Evolutionary conservation across 2,797 vertebrate genomes (phyloP).

Genomic region (Australoheros facetus): DNA sequence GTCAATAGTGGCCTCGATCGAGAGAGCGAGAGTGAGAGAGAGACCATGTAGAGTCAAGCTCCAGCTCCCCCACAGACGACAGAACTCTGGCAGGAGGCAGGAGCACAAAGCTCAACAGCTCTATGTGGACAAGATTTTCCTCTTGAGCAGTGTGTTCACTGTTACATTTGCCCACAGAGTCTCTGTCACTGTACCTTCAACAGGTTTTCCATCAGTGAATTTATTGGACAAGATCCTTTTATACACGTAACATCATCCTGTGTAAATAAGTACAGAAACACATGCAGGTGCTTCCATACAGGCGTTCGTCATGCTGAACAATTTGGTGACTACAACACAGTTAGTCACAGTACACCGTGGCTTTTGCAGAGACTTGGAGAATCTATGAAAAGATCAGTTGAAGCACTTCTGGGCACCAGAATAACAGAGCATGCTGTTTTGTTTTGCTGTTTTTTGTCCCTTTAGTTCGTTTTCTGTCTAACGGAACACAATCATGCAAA

Average conservation of each 20-base stretch:
- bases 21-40: constrained; percentile 11
- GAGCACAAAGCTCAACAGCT: constrained; percentile 33
- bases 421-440: not conserved
- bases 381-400: not conserved
- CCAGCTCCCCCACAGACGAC: constrained; percentile 48
- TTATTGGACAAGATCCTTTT: not conserved
- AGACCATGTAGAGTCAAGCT: constrained; percentile 42
- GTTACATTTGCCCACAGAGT: constrained; percentile 25
- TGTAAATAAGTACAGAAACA: not conserved
- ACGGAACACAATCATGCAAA: constrained; percentile 4
- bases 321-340: not conserved
- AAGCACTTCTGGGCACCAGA: not conserved
- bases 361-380: not conserved
- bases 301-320: not conserved
- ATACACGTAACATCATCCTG: not conserved
- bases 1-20: constrained; percentile 67
- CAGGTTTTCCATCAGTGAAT: constrained; percentile 12
- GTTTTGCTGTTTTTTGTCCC: not conserved
- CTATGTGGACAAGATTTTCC: constrained; percentile 54
- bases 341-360: not conserved
- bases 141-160: constrained; percentile 22
- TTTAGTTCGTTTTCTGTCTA: constrained; percentile 1
- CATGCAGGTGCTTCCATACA: not conserved
- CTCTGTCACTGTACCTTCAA: not conserved
- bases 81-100: constrained; percentile 41